These are phyloP conservation scores for Labroides dimidiatus DNA, from an alignment of 2,797 vertebrate species.

Conservation along the genomic window DNA sequence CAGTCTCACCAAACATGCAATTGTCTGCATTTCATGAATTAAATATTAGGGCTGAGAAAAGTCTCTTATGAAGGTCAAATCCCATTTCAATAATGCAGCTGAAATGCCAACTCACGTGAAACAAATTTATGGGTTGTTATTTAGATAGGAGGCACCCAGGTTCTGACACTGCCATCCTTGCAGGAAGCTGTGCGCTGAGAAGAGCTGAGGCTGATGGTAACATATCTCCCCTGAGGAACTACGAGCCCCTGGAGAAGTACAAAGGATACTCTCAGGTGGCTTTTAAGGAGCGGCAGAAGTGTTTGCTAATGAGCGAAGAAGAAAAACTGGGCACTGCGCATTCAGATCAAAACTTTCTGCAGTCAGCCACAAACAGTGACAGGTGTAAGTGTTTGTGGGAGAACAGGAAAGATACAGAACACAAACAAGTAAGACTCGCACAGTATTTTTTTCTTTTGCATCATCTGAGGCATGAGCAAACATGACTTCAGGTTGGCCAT, in stretches of 20 bases:
- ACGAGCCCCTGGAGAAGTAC: not conserved
- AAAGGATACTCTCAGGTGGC: slow-evolving; percentile 11
- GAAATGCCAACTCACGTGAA: not conserved
- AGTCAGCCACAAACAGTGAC: slow-evolving; percentile 18
- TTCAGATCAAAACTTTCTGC: not conserved
- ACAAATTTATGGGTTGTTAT: slow-evolving; percentile 18
- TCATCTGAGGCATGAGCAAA: too few species aligned
- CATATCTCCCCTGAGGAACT: slow-evolving; percentile 11
- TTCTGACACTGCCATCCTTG: not conserved
- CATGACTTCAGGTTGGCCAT: too few species aligned
- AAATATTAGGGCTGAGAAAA: slow-evolving; percentile 4
- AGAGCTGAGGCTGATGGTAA: slow-evolving; percentile 4
- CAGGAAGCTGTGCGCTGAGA: not conserved
- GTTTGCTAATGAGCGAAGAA: slow-evolving; percentile 27
- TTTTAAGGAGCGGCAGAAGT: slow-evolving; percentile 18
- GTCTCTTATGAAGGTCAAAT: slow-evolving; percentile 18
- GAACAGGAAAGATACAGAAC: too few species aligned
- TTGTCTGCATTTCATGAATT: not conserved
- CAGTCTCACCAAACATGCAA: not conserved
- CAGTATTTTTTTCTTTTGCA: too few species aligned
- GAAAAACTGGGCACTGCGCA: not conserved
- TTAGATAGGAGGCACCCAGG: not conserved
- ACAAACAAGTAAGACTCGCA: too few species aligned
- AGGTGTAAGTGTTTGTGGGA: not conserved
- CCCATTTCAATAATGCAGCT: slow-evolving; percentile 1